These are phyloP conservation scores for Macaria liturata DNA, from an alignment of 2,888 invertebrate species.

Conservation along the genomic window DNA sequence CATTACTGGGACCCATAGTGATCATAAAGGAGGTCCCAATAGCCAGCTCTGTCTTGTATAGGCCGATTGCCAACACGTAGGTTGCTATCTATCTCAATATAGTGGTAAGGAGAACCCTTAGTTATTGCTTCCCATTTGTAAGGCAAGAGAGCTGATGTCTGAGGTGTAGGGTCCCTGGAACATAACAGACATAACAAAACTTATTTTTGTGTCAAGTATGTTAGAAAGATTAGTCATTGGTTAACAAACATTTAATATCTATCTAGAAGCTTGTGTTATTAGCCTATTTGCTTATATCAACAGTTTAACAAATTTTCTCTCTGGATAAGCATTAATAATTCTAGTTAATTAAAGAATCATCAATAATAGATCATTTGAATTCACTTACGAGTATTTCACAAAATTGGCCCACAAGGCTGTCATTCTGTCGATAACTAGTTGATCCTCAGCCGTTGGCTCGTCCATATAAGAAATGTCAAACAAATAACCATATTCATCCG, in stretches of 20 bases:
- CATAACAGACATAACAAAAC: not conserved
- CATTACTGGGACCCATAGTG: not conserved
- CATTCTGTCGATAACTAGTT: constrained; percentile 44
- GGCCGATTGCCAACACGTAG: no score
- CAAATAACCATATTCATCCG: constrained; percentile 7
- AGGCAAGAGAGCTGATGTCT: constrained; percentile 10
- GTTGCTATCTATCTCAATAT: no score
- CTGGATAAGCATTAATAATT: no score
- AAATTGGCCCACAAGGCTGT: constrained; percentile 54
- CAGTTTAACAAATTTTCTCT: no score
- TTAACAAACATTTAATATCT: no score
- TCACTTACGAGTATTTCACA: constrained; percentile 48
- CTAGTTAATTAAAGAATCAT: no score
- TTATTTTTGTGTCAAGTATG: not conserved
- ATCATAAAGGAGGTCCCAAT: no score
- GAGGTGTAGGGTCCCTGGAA: constrained; percentile 3
- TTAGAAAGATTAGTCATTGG: no score
- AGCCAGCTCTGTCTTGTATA: no score
- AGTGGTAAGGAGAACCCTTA: not conserved
- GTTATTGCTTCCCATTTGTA: not conserved
- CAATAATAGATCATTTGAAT: no score
- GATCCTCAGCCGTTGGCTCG: constrained; percentile 35
- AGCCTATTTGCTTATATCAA: no score
- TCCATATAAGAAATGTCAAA: not conserved
- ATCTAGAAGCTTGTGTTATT: no score